phyloP scores from a whole-genome alignment of 2,113 vertebrate genomes.

The Grammomys dolichurus region DNA sequence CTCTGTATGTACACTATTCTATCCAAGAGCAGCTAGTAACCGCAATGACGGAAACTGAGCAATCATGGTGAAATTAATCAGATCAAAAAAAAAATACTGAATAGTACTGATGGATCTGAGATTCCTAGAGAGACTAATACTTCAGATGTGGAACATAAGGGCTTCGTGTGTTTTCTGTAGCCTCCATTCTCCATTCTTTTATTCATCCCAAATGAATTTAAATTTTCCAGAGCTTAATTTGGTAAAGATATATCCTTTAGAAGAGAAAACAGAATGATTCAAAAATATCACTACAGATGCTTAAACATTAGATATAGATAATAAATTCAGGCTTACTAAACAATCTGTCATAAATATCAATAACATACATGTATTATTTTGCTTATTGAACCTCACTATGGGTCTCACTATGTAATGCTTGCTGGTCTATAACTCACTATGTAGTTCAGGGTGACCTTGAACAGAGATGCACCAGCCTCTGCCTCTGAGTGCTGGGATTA shows the following conservation, averaged over 20 bases:
- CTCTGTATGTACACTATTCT: conserved; percentile 59
- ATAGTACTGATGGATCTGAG: conserved; percentile 25
- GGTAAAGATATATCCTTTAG: not conserved
- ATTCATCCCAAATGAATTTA: conserved; percentile 1
- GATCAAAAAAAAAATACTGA: conserved; percentile 13
- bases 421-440: not conserved
- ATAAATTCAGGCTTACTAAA: conserved; percentile 38
- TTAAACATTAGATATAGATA: not conserved
- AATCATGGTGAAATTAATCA: conserved; percentile 60
- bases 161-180: not conserved
- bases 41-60: conserved; percentile 55
- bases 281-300: conserved; percentile 41
- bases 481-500: not conserved
- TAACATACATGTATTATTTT: not conserved
- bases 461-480: not conserved
- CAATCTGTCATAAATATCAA: conserved; percentile 23
- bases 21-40: conserved; percentile 52
- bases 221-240: conserved; percentile 18
- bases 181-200: not conserved
- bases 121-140: conserved; percentile 43
- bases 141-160: not conserved
- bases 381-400: not conserved
- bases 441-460: not conserved
- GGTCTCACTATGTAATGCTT: not conserved
- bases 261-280: conserved; percentile 41